phyloP scores from a whole-genome alignment of 2,888 invertebrate species.

The Andrena bucephala region DNA sequence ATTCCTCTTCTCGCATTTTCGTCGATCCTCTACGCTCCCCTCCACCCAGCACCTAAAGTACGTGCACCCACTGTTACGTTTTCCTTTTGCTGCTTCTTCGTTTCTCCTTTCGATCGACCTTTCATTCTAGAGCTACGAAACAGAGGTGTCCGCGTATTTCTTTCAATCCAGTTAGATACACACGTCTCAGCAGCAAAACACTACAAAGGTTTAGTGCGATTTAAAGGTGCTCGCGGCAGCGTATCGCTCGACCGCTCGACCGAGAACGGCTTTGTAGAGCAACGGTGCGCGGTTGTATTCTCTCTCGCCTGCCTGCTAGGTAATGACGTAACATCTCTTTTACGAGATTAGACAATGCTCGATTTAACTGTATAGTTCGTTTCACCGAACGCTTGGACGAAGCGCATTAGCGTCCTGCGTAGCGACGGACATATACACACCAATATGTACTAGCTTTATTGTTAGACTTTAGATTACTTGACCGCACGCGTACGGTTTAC shows the following conservation, averaged over 20 bases:
- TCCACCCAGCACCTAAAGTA: neutral
- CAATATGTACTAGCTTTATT: too few species aligned
- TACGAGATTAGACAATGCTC: constrained; percentile 76
- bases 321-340: constrained; percentile 71
- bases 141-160: neutral
- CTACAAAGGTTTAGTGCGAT: too few species aligned
- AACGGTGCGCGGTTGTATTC: constrained; percentile 68
- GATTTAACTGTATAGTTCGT: constrained; percentile 76
- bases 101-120: constrained; percentile 4
- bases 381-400: constrained; percentile 57
- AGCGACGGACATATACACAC: constrained; percentile 1
- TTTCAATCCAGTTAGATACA: neutral
- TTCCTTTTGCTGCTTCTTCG: constrained; percentile 27
- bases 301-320: constrained; percentile 36
- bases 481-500: neutral
- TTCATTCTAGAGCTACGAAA: neutral
- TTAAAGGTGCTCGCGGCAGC: constrained; percentile 27
- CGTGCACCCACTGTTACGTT: too few species aligned
- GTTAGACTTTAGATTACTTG: neutral
- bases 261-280: constrained; percentile 73
- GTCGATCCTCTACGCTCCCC: neutral
- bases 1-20: constrained; percentile 1
- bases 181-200: too few species aligned
- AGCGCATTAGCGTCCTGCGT: constrained; percentile 22
- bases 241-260: constrained; percentile 60